Evolutionary conservation across 2,797 vertebrate genomes (phyloP).

Genomic region (Paramormyrops hopkinsi): DNA sequence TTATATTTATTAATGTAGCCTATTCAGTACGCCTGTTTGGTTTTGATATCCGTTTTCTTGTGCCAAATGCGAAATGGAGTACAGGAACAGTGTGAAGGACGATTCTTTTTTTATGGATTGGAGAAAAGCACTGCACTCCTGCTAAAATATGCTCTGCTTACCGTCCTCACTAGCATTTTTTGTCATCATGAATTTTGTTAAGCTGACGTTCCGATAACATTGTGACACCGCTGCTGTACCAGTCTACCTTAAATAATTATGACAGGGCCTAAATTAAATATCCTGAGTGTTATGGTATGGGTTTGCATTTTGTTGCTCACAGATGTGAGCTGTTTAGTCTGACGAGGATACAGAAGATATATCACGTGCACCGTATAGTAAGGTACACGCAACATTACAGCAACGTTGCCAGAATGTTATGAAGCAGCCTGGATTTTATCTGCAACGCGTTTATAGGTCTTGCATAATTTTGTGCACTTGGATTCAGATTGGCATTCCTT

Average conservation of each 20-base stretch:
- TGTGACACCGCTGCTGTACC: background rate
- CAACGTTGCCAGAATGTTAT: slow-evolving; percentile 32
- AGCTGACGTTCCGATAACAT: background rate
- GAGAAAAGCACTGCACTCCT: slow-evolving; percentile 45
- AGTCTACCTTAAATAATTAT: background rate
- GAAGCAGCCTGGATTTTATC: slow-evolving; percentile 37
- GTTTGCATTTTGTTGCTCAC: background rate
- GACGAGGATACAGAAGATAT: background rate
- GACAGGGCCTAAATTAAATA: background rate
- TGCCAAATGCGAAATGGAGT: slow-evolving; percentile 52
- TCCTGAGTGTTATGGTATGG: background rate
- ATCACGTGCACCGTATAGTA: background rate
- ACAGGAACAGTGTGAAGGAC: slow-evolving; percentile 32
- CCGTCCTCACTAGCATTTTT: background rate
- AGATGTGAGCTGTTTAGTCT: background rate
- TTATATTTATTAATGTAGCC: slow-evolving; percentile 40
- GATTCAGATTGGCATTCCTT: slow-evolving; percentile 35
- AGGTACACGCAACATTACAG: background rate
- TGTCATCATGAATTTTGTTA: background rate
- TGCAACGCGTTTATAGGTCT: slow-evolving; percentile 25
- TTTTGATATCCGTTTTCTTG: slow-evolving; percentile 46
- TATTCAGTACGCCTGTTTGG: slow-evolving; percentile 23
- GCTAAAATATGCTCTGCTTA: background rate
- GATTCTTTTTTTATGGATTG: slow-evolving; percentile 38
- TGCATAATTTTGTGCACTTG: slow-evolving; percentile 31